Base-by-base conservation (phyloP, 2,888 invertebrate genomes). In the Drosophila histrio region DNA sequence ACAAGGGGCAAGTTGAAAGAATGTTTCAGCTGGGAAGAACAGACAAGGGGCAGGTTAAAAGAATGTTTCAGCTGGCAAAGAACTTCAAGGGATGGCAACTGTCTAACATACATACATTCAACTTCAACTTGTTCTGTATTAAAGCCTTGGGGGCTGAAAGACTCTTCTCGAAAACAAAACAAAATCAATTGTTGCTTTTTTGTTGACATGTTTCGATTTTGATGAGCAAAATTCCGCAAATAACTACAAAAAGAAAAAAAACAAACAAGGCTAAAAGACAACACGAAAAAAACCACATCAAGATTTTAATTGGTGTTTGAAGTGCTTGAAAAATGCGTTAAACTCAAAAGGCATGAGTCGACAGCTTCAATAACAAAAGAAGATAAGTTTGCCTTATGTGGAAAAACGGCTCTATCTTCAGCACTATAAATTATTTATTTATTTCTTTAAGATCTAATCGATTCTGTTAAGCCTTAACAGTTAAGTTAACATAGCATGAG, bases 101-200 rank as follows among this genome's bases (percentile, higher is more conserved):
- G 41, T 9, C 24, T 44, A 44, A 53, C 22, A 19, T 24, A 8
- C 17, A 30, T 5, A 3, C 13, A 15, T 22, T 34, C 17, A 28
- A 34, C 19, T 19, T 30, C 19, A 43, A 50, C 36, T 49, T n/a
- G 2, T 50, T 13, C 22, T 17, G 15, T 50, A 28, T 43, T 34
- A 21, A 53, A 53, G 63, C 52, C 52, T 28, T 7, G 49, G 17
- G 63, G 49, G 34, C 28, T n/a, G n/a, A 69, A 47, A 50, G n/a
- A n/a, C n/a, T n/a, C 43, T 56, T 53, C 43, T 30, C 28, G 49
- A 43, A 54, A 60, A 49, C 32, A 49, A 30, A 24, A 30, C 19
- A 56, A 57, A 32, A 53, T 52, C 50, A 52, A 59, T 44, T 38
- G 38, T 19, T 47, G 7, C 24, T 54, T 36, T 49, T 36, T 7